Evolutionary conservation across 2,888 invertebrate species (phyloP), one percentile per base, ranked within the genome.

Genomic region (Nomada fucata): DNA sequence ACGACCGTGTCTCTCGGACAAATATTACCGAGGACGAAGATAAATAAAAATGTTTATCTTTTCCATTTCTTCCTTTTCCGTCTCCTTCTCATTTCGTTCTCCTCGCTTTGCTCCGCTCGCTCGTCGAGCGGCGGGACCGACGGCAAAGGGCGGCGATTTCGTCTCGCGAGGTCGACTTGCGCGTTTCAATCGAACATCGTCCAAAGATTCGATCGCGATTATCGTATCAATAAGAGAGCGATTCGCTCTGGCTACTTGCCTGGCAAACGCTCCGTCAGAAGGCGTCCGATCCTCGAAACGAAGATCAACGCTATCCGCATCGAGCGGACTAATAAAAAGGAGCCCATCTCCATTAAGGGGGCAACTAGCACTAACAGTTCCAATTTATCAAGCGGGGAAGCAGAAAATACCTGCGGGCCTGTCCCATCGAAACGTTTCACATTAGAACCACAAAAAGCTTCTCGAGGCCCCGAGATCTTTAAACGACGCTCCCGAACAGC

Each of bases 21-120:
- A 83, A 82, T 53, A 83, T 74, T 82, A 47, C 70, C 57, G 26
- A n/a, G 63, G 70, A 47, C 65, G 47, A 70, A 63, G 68, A 83
- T 73, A 83, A 83, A 82, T 74, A 82, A 70, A 77, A 82, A 71
- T 83, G 73, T 83, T 82, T 82, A 67, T 67, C 53, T 26, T 57
- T 53, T 53, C 59, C 72, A 44, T 26, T 57, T 18, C 10, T 42
- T 42, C 29, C 0, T 65, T 55, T 42, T 26, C 11, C 18, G 23
- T n/a, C 10, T 26, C 23, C n/a, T 42, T n/a, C 9, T 18, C 23
- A 7, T 23, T 15, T 18, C 67, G 36, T 53, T 23, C 15, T 15
- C 47, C 0, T 15, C 1, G 15, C 42, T 36, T 55, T 36, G 42
- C 36, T 68, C 42, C 42, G 11, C 42, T 55, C 53, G 2, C 4